A percentile compares a stretch with the other conserved stretches of the same genome.
These are phyloP conservation scores for Zapus hudsonius DNA, from an alignment of 2,113 vertebrate species.

Conservation along the genomic window DNA sequence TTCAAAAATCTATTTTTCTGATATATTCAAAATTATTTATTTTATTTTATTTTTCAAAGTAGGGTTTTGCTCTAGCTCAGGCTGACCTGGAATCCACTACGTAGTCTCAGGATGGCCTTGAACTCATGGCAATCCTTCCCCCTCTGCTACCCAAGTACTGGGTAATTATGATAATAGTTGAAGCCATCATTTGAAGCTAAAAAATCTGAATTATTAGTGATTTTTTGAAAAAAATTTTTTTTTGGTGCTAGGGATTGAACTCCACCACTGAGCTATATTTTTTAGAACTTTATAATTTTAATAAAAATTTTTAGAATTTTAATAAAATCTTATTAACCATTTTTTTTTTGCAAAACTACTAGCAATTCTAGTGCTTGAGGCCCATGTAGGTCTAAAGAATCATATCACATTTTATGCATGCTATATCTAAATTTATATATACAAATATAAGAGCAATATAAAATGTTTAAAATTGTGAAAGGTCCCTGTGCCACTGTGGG, in stretches of 20 bases:
- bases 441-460: neutral
- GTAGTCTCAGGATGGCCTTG: too few species aligned
- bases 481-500: neutral
- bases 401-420: neutral
- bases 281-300: too few species aligned
- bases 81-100: too few species aligned
- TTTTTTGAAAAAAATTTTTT: neutral
- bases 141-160: too few species aligned
- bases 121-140: too few species aligned
- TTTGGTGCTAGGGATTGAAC: neutral
- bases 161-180: neutral
- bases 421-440: neutral
- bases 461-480: neutral
- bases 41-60: too few species aligned
- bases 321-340: neutral
- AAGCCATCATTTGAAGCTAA: neutral
- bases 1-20: neutral
- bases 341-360: neutral
- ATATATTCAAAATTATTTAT: neutral
- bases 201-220: neutral
- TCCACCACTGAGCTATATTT: too few species aligned
- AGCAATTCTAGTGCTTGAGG: neutral
- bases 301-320: too few species aligned
- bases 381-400: neutral
- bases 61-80: too few species aligned